Base-by-base conservation (phyloP, 2,888 invertebrate genomes). In the Rhagophthalmus giganteus region DNA sequence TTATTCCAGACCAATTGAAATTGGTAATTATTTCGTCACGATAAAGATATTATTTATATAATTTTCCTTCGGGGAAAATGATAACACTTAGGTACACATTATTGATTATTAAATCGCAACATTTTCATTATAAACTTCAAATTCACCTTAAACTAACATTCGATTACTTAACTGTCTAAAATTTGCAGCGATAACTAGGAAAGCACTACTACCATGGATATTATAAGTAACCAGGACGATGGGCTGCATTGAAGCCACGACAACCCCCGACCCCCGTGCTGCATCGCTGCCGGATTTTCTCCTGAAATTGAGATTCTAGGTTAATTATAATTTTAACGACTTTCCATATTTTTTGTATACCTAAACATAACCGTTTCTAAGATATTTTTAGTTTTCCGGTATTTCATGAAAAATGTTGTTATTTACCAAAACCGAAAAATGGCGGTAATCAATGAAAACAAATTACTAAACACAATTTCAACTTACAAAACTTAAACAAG, bases 281-380 rank as follows among this genome's bases (percentile, higher is more conserved):
- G 78, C 78, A 79, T 78, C 8, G 79, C 79, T 16, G 78, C 78
- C 25, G 78, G 78, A 66, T 78, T 78, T 63, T 79, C 79, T 59
- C 78, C 79, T 78, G 69, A 26, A 70, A 69, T 45, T 57, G 27
- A 4, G 37, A 25, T 26, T n/a, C 10, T 33, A 13, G 4, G 2
- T 12, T 30, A 12, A 30, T 11, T 30, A 27, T 9, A 5, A 27
- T 3, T 27, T 3, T n/a, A n/a, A n/a, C n/a, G n/a, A 24, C 6
- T 24, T 24, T 24, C 7, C 5, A 6, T 24, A 24, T 24, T 24
- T 24, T 24, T n/a, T n/a, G n/a, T n/a, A n/a, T n/a, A n/a, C n/a
- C n/a, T n/a, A n/a, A n/a, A n/a, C n/a, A n/a, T n/a, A n/a, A n/a
- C n/a, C n/a, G n/a, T n/a, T n/a, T n/a, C n/a, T n/a, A n/a, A n/a